Evolutionary conservation across 2,888 invertebrate genomes (phyloP), one percentile per base, ranked within the genome.

Genomic region (Panorpa germanica): DNA sequence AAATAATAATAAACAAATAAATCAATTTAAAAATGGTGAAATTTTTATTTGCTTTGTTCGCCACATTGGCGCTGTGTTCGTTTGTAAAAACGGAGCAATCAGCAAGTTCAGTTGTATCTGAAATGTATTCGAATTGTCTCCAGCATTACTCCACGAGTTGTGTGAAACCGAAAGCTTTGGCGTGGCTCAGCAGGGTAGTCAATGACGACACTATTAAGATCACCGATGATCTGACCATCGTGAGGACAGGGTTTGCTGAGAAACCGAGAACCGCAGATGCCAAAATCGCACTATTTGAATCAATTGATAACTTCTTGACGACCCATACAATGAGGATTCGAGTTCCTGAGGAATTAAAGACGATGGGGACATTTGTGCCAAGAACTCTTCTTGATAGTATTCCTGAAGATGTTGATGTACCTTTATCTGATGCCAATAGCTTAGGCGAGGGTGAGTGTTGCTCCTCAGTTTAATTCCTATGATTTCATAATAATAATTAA

Each of bases 301-400:
- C 64, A 47, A 65, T 82, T 37, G 82, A 82, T 42, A 53, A 62
- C 31, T 85, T 80, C 48, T 52, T 85, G 32, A 67, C 73, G 43
- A 71, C 69, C 14, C 82, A 83, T 50, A 65, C 71, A n/a, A 50
- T 83, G 22, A 66, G 69, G 45, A 70, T 77, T 43, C 73, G 70
- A 52, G 64, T 80, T 31, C 82, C 82, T 5, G 65, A 70, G 46
- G 70, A 59, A 34, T 57, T 67, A 37, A 41, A 41, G 35, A 44
- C 41, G 12, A 38, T 46, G n/a, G 52, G 45, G 32, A 40, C 45
- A 4, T 35, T 47, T 34, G 41, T 53, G 15, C 53, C 53, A n/a
- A 9, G 46, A 45, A 13, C 52, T 47, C 28, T 41, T 50, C 17
- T 37, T 50, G 34, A 37, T 43, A 31, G 51, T 34, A 54, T 75